These are phyloP conservation scores for Hymenochirus boettgeri DNA, from an alignment of 2,113 vertebrate species.

Conservation along the genomic window DNA sequence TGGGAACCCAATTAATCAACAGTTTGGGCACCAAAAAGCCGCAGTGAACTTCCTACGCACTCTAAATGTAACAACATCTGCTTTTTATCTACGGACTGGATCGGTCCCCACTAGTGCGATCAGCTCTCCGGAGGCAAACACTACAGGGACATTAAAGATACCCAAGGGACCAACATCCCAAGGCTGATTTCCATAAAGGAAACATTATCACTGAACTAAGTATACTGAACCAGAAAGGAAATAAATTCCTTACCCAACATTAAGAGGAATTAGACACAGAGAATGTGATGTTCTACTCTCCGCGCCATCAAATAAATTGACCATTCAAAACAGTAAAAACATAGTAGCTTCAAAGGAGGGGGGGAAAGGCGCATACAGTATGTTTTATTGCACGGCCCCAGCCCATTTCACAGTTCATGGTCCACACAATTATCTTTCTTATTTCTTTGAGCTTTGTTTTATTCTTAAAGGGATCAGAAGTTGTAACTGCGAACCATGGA, in stretches of 20 bases:
- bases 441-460: no score
- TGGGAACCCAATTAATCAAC: no score
- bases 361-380: no score
- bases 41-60: conserved; percentile 35
- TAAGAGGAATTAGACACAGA: conserved; percentile 2
- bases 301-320: conserved; percentile 34
- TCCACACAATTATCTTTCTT: no score
- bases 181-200: conserved; percentile 31
- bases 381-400: background rate
- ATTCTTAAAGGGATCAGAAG: no score
- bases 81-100: conserved; percentile 5
- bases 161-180: background rate
- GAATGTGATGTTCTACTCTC: background rate
- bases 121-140: conserved; percentile 22
- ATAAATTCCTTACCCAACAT: conserved; percentile 24
- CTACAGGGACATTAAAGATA: conserved; percentile 21
- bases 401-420: conserved; percentile 10
- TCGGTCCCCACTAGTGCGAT: conserved; percentile 12
- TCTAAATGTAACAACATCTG: conserved; percentile 6
- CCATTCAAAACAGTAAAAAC: conserved; percentile 25
- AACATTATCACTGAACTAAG: conserved; percentile 20
- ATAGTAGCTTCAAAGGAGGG: conserved; percentile 5
- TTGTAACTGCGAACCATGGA: no score
- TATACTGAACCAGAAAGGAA: conserved; percentile 31
- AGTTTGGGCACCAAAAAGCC: no score